phyloP scores from a whole-genome alignment of 2,888 invertebrate species.

The Trichopoda pennipes region DNA sequence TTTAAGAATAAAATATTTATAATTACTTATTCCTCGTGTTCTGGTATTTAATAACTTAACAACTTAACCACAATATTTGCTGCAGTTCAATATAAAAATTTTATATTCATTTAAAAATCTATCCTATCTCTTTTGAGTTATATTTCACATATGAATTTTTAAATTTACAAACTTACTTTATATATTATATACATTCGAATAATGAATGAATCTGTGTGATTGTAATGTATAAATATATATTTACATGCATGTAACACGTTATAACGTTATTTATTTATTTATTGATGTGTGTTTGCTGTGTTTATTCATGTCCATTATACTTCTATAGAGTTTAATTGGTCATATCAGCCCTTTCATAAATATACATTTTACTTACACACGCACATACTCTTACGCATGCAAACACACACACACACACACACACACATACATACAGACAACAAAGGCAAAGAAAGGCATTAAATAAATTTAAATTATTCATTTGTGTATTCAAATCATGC shows the following conservation, averaged over 20 bases:
- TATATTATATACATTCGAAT: not conserved
- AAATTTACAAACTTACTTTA: not conserved
- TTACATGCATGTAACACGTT: not conserved
- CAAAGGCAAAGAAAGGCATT: not conserved
- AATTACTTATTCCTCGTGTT: no score
- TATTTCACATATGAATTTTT: not conserved
- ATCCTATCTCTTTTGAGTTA: not conserved
- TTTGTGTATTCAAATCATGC: slow-evolving; percentile 12
- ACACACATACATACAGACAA: not conserved
- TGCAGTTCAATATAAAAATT: slow-evolving; percentile 7
- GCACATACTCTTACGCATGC: not conserved
- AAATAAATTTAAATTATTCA: slow-evolving; percentile 40
- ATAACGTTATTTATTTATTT: no score
- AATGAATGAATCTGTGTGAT: not conserved
- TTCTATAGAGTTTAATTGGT: slow-evolving; percentile 58
- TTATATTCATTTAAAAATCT: not conserved
- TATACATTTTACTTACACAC: not conserved
- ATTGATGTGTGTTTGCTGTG: not conserved
- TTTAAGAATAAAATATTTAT: no score
- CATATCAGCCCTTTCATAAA: slow-evolving; percentile 36
- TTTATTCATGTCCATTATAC: slow-evolving; percentile 34
- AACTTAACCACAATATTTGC: not conserved
- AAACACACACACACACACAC: not conserved
- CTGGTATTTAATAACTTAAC: not conserved
- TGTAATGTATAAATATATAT: not conserved